A percentile compares a stretch with the other conserved stretches of the same genome.
These are phyloP conservation scores for Ceratosolen solmsi DNA, from an alignment of 1,140 invertebrate species.

Conservation along the genomic window DNA sequence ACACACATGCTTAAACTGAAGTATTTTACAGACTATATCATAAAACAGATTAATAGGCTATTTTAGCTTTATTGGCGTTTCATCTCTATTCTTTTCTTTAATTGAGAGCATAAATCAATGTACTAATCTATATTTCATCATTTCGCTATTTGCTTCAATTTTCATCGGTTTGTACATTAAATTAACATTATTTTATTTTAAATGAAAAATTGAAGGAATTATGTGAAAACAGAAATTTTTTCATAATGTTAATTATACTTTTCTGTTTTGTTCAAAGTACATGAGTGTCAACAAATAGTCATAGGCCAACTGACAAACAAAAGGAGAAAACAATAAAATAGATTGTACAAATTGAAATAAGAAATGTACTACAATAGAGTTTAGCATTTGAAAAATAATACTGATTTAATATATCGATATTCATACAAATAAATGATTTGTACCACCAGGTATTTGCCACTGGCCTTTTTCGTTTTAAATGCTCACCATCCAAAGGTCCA, in stretches of 20 bases:
- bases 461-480: conserved; percentile 57
- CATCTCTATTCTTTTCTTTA: no score
- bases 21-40: no score
- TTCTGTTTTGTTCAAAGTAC: conserved; percentile 14
- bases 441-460: conserved; percentile 59
- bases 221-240: conserved; percentile 26
- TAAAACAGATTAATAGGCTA: no score
- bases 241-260: conserved; percentile 9
- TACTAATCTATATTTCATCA: no score
- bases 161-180: background rate
- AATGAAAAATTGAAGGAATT: conserved; percentile 23
- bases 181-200: conserved; percentile 6
- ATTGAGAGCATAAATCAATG: no score
- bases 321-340: background rate
- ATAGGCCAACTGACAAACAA: no score
- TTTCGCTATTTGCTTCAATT: no score
- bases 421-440: conserved; percentile 62
- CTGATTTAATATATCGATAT: no score
- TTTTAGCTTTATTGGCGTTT: no score
- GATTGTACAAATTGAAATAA: background rate
- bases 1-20: no score
- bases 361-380: background rate
- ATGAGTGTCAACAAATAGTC: no score
- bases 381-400: background rate
- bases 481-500: conserved; percentile 56